Conservation (phyloP, 2,888 invertebrate genomes). For the Tricholauxania praeusta region DNA sequence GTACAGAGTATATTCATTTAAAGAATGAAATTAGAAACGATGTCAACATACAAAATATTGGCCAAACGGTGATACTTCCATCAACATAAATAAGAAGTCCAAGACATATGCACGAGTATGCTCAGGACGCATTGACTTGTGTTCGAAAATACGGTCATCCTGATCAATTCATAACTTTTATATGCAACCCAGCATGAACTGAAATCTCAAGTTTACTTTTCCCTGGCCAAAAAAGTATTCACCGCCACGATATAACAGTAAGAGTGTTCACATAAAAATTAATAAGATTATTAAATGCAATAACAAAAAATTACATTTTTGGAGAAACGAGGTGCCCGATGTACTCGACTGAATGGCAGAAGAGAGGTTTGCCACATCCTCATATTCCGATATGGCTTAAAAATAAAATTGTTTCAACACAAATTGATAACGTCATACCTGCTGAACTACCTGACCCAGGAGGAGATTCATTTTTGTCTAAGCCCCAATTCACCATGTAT, state of each 20-base stretch:
- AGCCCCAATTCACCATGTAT: conserved; percentile 53
- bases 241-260: conserved; percentile 32
- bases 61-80: conserved; percentile 24
- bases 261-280: conserved; percentile 31
- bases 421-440: conserved; percentile 34
- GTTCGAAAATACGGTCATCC: conserved; percentile 28
- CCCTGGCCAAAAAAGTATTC: conserved; percentile 18
- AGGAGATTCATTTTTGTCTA: conserved; percentile 55
- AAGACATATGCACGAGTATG: conserved; percentile 37
- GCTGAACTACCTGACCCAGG: conserved; percentile 34
- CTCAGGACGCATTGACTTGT: conserved; percentile 35
- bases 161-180: conserved; percentile 27
- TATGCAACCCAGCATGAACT: conserved; percentile 29
- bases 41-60: conserved; percentile 14
- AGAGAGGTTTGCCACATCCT: conserved; percentile 32
- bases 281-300: conserved; percentile 34
- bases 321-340: conserved; percentile 47
- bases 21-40: conserved; percentile 30
- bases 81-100: conserved; percentile 35
- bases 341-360: conserved; percentile 51
- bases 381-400: conserved; percentile 27
- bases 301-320: conserved; percentile 40
- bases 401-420: conserved; percentile 18
- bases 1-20: conserved; percentile 26
- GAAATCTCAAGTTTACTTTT: conserved; percentile 22